Conservation (phyloP, 2,888 invertebrate genomes). For the Capitulum mitella region DNA sequence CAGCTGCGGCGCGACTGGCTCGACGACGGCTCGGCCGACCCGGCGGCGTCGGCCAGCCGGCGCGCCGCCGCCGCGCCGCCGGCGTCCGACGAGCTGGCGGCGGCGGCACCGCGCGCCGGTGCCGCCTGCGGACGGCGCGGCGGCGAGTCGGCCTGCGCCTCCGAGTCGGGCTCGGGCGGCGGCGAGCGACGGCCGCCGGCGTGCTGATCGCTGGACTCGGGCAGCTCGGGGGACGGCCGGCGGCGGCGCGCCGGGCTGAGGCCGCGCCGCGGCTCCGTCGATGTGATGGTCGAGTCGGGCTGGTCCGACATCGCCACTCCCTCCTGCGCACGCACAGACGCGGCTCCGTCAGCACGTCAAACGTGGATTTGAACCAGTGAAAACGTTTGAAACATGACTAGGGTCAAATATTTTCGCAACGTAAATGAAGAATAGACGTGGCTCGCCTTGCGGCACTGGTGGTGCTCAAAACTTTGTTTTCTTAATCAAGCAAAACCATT, state of each 20-base stretch:
- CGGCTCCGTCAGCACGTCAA: too few species aligned
- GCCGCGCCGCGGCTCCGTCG: neutral
- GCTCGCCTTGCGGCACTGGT: too few species aligned
- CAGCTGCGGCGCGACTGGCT: neutral
- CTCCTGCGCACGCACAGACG: too few species aligned
- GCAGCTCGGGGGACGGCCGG: neutral
- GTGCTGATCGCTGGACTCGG: neutral
- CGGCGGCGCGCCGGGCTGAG: neutral
- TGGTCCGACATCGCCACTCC: slow-evolving; percentile 20
- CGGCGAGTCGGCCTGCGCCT: neutral
- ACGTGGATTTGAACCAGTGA: too few species aligned
- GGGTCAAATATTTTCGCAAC: too few species aligned
- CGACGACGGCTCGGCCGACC: neutral
- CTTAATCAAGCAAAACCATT: too few species aligned
- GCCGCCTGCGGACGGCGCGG: neutral
- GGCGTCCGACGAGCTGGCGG: slow-evolving; percentile 5
- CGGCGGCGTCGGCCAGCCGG: neutral
- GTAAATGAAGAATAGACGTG: too few species aligned
- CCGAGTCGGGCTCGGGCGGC: neutral
- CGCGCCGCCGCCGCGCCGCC: neutral
- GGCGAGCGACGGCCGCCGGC: neutral
- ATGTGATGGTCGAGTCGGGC: slow-evolving; percentile 20
- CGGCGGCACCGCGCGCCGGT: neutral
- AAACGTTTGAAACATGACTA: too few species aligned
- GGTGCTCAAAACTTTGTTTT: too few species aligned